A percentile compares a stretch with the other conserved stretches of the same genome.
These are phyloP conservation scores for Gymnopithys bicolor DNA, from an alignment of 2,797 vertebrate species.

Conservation along the genomic window DNA sequence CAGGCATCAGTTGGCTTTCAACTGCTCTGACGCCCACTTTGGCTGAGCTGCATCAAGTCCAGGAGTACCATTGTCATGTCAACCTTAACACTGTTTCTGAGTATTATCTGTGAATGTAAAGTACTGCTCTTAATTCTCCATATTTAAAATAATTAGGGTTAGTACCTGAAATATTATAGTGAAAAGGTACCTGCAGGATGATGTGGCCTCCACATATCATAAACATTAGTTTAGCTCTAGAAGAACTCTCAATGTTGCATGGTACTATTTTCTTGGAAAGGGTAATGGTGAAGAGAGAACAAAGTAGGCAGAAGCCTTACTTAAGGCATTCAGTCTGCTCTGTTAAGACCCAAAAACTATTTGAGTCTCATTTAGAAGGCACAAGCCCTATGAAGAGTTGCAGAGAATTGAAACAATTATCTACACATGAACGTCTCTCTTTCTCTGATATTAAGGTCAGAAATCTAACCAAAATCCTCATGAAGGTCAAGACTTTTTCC, in stretches of 20 bases:
- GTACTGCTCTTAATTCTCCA: background rate
- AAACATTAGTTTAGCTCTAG: background rate
- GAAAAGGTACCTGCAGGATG: background rate
- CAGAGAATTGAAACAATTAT: background rate
- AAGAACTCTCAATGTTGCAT: background rate
- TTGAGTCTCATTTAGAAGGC: background rate
- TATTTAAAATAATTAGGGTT: background rate
- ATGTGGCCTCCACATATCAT: background rate
- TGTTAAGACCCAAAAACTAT: background rate
- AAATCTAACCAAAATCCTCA: background rate
- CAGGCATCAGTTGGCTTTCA: background rate
- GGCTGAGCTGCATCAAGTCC: background rate
- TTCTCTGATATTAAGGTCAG: background rate
- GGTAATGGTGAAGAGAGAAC: background rate
- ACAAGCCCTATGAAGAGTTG: background rate
- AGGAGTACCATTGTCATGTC: background rate
- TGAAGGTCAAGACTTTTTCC: background rate
- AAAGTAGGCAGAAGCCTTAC: background rate
- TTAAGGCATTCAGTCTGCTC: background rate
- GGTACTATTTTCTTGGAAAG: background rate
- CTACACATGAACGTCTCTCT: background rate
- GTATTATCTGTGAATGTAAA: background rate
- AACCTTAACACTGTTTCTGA: background rate
- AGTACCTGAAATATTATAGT: background rate
- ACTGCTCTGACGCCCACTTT: background rate